Conservation (phyloP, 2,113 vertebrate species). For the Ranitomeya imitator region DNA sequence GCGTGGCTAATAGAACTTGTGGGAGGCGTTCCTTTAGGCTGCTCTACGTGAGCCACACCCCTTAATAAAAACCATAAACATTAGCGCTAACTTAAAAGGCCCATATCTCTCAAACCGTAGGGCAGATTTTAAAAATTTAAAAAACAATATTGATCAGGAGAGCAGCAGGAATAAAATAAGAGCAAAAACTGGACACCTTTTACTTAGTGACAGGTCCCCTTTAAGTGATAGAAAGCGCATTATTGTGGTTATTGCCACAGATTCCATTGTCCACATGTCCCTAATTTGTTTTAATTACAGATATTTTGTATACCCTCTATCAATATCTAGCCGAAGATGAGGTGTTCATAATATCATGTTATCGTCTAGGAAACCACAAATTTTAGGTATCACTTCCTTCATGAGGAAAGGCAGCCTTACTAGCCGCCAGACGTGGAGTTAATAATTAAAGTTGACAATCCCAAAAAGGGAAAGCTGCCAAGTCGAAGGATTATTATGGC, state of each 20-base stretch:
- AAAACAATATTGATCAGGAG: too few species aligned
- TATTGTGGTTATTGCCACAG: neutral
- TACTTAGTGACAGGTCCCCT: too few species aligned
- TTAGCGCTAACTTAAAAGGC: too few species aligned
- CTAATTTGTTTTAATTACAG: neutral
- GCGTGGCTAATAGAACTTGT: too few species aligned
- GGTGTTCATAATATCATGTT: neutral
- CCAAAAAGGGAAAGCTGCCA: constrained; percentile 1
- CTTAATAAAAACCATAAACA: too few species aligned
- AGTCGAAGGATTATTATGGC: neutral
- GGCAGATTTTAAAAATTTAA: too few species aligned
- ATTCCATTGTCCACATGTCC: neutral
- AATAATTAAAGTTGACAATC: constrained; percentile 18
- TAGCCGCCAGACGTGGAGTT: neutral
- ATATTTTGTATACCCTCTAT: neutral
- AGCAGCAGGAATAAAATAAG: too few species aligned
- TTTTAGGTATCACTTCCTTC: constrained; percentile 16
- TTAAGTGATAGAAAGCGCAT: too few species aligned
- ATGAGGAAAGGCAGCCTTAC: neutral
- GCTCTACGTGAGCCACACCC: too few species aligned
- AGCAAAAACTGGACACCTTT: too few species aligned
- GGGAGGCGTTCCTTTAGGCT: too few species aligned
- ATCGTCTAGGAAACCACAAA: neutral
- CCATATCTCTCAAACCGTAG: too few species aligned
- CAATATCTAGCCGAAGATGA: neutral